phyloP scores from a whole-genome alignment of 2,888 invertebrate species.

The Cactoblastis cactorum region DNA sequence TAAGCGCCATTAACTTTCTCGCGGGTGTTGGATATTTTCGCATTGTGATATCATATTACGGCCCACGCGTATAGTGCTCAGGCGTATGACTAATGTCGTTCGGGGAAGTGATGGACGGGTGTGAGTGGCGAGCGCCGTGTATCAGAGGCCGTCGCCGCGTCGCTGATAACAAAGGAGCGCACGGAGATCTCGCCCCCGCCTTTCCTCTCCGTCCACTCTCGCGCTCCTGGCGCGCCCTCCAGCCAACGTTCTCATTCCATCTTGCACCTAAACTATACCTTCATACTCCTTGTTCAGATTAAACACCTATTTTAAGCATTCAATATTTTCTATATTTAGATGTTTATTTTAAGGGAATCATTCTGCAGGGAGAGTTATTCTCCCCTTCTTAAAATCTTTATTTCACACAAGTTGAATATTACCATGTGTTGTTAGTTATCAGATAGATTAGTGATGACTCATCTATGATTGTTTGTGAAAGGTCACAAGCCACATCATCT shows the following conservation, averaged over 20 bases:
- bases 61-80: conserved; percentile 76
- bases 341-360: conserved; percentile 59
- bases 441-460: conserved; percentile 59
- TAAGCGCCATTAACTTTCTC: conserved; percentile 81
- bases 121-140: conserved; percentile 57
- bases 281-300: conserved; percentile 45
- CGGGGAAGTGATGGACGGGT: conserved; percentile 74
- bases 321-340: conserved; percentile 75
- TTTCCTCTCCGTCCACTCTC: conserved; percentile 31
- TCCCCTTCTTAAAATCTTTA: conserved; percentile 39
- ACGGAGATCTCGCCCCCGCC: conserved; percentile 40
- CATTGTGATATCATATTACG: conserved; percentile 81
- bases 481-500: conserved; percentile 70
- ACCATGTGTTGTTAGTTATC: conserved; percentile 49
- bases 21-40: conserved; percentile 80
- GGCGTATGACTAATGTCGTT: conserved; percentile 77
- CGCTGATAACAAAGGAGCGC: conserved; percentile 76
- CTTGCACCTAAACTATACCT: conserved; percentile 36
- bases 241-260: conserved; percentile 28
- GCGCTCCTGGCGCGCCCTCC: conserved; percentile 26
- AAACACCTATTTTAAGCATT: conserved; percentile 71
- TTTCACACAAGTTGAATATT: conserved; percentile 30
- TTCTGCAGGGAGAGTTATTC: conserved; percentile 59
- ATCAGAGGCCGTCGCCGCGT: conserved; percentile 53
- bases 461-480: conserved; percentile 68